Evolutionary conservation across 2,113 vertebrate genomes (phyloP).

Genomic region (Loxodonta africana): DNA sequence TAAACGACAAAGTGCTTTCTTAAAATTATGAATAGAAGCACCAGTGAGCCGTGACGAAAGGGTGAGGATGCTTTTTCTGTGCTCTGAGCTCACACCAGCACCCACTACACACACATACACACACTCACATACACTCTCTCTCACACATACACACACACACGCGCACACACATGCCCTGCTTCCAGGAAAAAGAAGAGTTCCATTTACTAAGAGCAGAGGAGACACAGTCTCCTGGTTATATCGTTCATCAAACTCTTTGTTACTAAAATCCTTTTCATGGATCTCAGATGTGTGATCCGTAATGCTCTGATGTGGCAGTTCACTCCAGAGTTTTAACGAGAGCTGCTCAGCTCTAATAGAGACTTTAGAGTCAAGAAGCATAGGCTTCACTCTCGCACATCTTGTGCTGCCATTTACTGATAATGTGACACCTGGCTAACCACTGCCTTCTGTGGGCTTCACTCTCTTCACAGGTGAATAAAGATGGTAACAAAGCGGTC

Average conservation of each 20-base stretch:
- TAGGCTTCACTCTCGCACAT: neutral
- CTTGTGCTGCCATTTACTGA: neutral
- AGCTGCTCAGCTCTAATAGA: neutral
- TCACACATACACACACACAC: neutral
- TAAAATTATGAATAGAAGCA: neutral
- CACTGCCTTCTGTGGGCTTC: neutral
- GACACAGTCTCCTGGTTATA: neutral
- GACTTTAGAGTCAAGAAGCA: neutral
- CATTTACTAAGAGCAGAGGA: neutral
- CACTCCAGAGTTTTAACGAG: neutral
- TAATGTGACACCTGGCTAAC: neutral
- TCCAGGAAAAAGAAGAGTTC: neutral
- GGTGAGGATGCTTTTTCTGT: neutral
- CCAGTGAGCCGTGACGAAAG: neutral
- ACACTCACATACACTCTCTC: no score
- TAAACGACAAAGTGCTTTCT: neutral
- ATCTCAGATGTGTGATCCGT: neutral
- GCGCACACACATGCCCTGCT: neutral
- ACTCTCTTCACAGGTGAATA: neutral
- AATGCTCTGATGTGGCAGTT: neutral
- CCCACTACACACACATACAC: neutral
- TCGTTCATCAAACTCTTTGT: neutral
- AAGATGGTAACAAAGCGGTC: neutral
- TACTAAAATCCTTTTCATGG: neutral
- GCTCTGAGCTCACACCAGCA: neutral